phyloP scores from a whole-genome alignment of 35 echinoderm and acorn worm genomes.

The Ophioderma brevispina region DNA sequence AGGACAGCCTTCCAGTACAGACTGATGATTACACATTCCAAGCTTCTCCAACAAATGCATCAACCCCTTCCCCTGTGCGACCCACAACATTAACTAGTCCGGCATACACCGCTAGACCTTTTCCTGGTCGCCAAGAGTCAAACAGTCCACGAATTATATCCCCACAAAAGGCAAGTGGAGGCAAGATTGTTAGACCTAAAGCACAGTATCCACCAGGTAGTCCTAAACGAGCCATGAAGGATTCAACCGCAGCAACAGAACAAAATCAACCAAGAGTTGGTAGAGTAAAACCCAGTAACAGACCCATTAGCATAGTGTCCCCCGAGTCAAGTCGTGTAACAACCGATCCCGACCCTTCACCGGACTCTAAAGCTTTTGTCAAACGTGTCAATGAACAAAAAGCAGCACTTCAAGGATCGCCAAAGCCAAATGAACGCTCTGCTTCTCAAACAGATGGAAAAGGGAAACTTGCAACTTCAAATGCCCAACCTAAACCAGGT shows the following conservation, averaged over 20 bases:
- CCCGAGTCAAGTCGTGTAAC: conserved; percentile 9
- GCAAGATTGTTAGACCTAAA: conserved; percentile 61
- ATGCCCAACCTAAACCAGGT: conserved; percentile 25
- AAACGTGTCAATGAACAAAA: neutral
- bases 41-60: conserved; percentile 18
- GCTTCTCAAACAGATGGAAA: neutral
- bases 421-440: conserved; percentile 2
- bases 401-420: neutral
- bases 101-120: conserved; percentile 68
- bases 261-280: neutral
- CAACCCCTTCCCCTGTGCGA: neutral
- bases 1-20: neutral
- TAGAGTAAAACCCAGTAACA: neutral
- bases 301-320: neutral
- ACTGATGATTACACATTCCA: conserved; percentile 21
- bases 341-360: neutral
- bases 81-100: conserved; percentile 25
- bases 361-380: neutral
- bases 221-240: neutral
- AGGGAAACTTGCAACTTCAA: neutral
- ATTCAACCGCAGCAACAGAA: conserved; percentile 11
- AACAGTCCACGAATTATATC: conserved; percentile 18
- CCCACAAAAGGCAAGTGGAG: neutral
- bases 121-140: conserved; percentile 19
- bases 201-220: conserved; percentile 40